phyloP scores from a whole-genome alignment of 2,888 invertebrate genomes.

The Xestia c-nigrum region DNA sequence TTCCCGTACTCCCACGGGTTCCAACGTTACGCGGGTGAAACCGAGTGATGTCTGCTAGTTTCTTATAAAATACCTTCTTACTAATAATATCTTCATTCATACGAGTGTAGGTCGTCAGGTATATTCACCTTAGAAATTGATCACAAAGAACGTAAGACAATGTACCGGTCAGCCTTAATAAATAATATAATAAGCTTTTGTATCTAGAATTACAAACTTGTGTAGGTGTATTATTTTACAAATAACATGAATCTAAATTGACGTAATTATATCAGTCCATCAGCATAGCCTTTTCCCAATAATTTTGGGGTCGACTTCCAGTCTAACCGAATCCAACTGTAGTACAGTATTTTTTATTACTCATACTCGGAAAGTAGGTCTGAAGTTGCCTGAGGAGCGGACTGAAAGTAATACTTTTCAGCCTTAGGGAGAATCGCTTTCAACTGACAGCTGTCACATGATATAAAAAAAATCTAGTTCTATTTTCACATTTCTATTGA shows the following conservation, averaged over 20 bases:
- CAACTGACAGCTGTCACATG: too few species aligned
- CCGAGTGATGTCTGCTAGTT: too few species aligned
- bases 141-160: not conserved
- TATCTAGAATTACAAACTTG: not conserved
- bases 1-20: too few species aligned
- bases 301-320: not conserved
- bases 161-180: not conserved
- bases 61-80: too few species aligned
- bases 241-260: not conserved
- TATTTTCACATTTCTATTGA: too few species aligned
- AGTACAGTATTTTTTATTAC: not conserved
- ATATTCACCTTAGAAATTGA: conserved; percentile 14
- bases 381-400: too few species aligned
- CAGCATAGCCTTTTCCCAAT: not conserved
- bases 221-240: not conserved
- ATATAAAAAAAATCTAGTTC: too few species aligned
- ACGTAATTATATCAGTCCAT: not conserved
- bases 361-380: too few species aligned
- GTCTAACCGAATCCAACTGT: not conserved
- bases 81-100: not conserved
- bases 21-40: too few species aligned
- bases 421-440: too few species aligned
- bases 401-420: too few species aligned
- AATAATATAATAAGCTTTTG: not conserved
- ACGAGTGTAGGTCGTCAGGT: not conserved